Evolutionary conservation across 2,797 vertebrate species (phyloP).

Genomic region (Chiloscyllium punctatum): DNA sequence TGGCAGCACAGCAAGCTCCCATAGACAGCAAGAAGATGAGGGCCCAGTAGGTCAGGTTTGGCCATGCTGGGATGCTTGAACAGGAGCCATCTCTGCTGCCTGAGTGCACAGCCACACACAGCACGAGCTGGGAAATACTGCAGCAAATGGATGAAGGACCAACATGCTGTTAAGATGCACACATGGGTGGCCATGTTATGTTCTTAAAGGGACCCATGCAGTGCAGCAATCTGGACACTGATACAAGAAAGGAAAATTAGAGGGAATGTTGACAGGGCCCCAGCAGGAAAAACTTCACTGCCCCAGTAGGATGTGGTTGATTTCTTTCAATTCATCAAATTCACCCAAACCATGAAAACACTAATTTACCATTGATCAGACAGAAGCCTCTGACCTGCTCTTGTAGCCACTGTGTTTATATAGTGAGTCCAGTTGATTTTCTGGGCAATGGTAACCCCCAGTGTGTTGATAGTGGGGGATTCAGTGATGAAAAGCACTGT

Average conservation of each 20-base stretch:
- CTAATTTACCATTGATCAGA: background rate
- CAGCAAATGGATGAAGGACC: background rate
- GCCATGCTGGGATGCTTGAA: background rate
- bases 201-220: background rate
- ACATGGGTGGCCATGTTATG: too few relatives aligned
- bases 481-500: too few relatives aligned
- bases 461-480: too few relatives aligned
- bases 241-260: background rate
- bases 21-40: background rate
- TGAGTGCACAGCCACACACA: too few relatives aligned
- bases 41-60: background rate
- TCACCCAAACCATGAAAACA: background rate
- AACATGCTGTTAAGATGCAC: background rate
- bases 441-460: too few relatives aligned
- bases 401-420: too few relatives aligned
- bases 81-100: background rate
- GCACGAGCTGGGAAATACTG: background rate
- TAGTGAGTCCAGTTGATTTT: too few relatives aligned
- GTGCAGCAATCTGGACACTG: background rate
- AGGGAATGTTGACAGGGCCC: background rate
- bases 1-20: background rate
- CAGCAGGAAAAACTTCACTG: background rate
- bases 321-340: background rate
- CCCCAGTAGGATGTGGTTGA: background rate
- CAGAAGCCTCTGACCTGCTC: too few relatives aligned